Evolutionary conservation across 2,797 vertebrate genomes (phyloP), one percentile per base, ranked within the genome.

Genomic region (Natrix natrix): DNA sequence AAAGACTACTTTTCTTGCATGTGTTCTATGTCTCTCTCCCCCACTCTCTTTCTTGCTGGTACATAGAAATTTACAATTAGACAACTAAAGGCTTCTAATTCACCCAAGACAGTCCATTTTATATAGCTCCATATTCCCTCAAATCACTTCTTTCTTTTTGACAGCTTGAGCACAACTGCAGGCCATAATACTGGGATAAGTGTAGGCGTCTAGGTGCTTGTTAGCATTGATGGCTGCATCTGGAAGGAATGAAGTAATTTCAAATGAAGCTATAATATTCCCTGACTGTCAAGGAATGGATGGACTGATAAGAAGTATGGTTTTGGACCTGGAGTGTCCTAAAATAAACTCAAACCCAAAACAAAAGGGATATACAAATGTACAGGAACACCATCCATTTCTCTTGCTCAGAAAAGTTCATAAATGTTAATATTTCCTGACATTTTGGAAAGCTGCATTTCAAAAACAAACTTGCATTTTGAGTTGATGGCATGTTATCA

Each of bases 201-300:
- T 12, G 86, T 61, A 69, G 57, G 57, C 66, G 16, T 86, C 24
- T 61, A 52, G 94, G 91, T 93, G 83, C 93, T 95, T 92, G 93
- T 95, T 95, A 95, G 94, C 93, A 92, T 95, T 89, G 37, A 91
- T 87, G 88, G 54, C 94, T 90, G 92, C 89, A 90, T 91, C 93
- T 91, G 89, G 59, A 28, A 90, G 95, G 95, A 97, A 95, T 92
- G 96, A 96, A 96, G 93, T 63, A 88, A 93, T 89, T 24, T 60
- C 43, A 88, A 95, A 95, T 96, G 93, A 95, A 93, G 91, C 92
- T 95, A 94, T 90, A 93, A 94, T 93, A 8, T 57, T 22, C 66
- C 66, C 16, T 66, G 59, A 24, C 20, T 63, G 66, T 37, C 66
- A 37, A 86, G 26, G 56, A 28, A 74, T 22, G 74, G 37, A 83